phyloP scores from a whole-genome alignment of 2,888 invertebrate species.

The Galerucella nymphaeae region DNA sequence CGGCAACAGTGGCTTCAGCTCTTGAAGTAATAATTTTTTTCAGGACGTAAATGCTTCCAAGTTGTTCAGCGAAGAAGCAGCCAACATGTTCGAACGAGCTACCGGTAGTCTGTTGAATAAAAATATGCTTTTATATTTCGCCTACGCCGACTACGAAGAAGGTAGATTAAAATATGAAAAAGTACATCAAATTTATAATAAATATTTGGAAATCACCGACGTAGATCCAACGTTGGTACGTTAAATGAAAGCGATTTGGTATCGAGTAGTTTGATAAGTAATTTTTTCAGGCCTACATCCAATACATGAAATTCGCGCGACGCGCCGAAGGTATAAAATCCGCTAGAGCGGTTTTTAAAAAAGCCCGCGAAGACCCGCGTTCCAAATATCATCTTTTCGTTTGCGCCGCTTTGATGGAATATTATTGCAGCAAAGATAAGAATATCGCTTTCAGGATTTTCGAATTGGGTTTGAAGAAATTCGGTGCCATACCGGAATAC shows the following conservation, averaged over 20 bases:
- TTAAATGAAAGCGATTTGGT: conserved; percentile 30
- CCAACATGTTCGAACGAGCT: conserved; percentile 94
- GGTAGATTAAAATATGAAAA: conserved; percentile 95
- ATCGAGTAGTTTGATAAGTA: not conserved
- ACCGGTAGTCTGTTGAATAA: conserved; percentile 89
- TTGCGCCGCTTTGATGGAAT: conserved; percentile 98
- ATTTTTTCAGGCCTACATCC: conserved; percentile 84
- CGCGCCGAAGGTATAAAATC: conserved; percentile 98
- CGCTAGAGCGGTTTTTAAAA: conserved; percentile 93
- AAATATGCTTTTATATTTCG: conserved; percentile 95
- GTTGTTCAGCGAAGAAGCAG: conserved; percentile 93
- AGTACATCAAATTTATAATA: conserved; percentile 95
- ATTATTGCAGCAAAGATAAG: conserved; percentile 98
- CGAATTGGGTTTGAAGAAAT: conserved; percentile 97
- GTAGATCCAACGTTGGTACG: conserved; percentile 94
- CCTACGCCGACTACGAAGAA: conserved; percentile 99
- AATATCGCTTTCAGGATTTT: conserved; percentile 97
- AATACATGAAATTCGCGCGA: conserved; percentile 98
- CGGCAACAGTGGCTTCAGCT: too few relatives aligned
- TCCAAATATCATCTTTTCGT: conserved; percentile 95
- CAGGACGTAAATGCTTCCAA: conserved; percentile 94
- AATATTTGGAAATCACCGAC: conserved; percentile 87
- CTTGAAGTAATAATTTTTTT: conserved; percentile 40
- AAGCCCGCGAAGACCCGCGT: conserved; percentile 89
- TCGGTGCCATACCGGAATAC: conserved; percentile 94